Evolutionary conservation across 2,797 vertebrate genomes (phyloP).

Genomic region (Agapornis canus): DNA sequence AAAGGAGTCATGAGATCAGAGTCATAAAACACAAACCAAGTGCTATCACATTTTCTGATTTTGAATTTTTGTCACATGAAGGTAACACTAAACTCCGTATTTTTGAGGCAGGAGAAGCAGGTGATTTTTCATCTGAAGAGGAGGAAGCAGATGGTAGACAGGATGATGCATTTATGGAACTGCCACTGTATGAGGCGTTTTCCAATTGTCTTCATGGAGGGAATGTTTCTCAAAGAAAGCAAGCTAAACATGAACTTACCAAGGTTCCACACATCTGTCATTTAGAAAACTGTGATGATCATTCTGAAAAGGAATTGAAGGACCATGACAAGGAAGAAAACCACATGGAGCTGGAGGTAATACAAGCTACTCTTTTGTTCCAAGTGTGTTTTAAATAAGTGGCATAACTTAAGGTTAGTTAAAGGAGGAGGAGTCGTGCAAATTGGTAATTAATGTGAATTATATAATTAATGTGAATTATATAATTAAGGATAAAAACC

Average conservation of each 20-base stretch:
- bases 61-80: background rate
- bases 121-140: slow-evolving; percentile 70
- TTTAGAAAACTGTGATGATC: background rate
- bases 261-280: slow-evolving; percentile 2
- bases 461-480: background rate
- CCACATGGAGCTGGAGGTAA: slow-evolving; percentile 54
- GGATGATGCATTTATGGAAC: slow-evolving; percentile 70
- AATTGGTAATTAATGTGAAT: background rate
- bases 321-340: slow-evolving; percentile 28
- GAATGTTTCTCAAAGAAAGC: slow-evolving; percentile 53
- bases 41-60: slow-evolving; percentile 82
- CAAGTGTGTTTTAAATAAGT: background rate
- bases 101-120: slow-evolving; percentile 70
- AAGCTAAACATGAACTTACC: slow-evolving; percentile 22
- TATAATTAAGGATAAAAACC: background rate
- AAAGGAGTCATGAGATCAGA: slow-evolving; percentile 61
- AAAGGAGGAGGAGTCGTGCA: background rate
- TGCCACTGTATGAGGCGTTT: slow-evolving; percentile 49
- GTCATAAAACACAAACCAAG: slow-evolving; percentile 81
- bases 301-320: slow-evolving; percentile 7
- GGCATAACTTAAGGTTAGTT: background rate
- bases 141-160: slow-evolving; percentile 60
- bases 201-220: slow-evolving; percentile 36
- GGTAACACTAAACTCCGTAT: slow-evolving; percentile 9
- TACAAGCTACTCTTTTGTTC: background rate